phyloP scores from a whole-genome alignment of 1,140 invertebrate genomes.

The Gonatopus flavifemur region DNA sequence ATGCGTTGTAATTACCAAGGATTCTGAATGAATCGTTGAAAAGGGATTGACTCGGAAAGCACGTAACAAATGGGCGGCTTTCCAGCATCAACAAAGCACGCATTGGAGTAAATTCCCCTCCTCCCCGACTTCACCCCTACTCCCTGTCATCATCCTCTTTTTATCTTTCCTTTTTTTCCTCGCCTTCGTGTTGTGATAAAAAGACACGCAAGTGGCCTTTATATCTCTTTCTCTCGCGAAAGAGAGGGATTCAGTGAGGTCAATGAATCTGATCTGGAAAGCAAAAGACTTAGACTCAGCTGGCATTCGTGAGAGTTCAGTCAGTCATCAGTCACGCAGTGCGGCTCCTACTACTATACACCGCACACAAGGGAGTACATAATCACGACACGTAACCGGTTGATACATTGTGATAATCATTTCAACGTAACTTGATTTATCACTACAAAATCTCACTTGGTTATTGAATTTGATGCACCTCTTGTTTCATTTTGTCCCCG shows the following conservation, averaged over 20 bases:
- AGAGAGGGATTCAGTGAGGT: slow-evolving; percentile 38
- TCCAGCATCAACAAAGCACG: slow-evolving; percentile 15
- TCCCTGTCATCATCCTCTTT: background rate
- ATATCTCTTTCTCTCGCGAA: slow-evolving; percentile 16
- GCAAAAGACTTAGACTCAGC: slow-evolving; percentile 32
- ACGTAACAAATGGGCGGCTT: background rate
- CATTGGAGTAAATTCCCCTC: background rate
- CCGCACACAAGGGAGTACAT: too few relatives aligned
- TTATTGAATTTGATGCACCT: too few relatives aligned
- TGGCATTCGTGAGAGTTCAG: slow-evolving; percentile 33
- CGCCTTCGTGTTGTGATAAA: slow-evolving; percentile 16
- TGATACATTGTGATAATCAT: too few relatives aligned
- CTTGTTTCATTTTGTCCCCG: too few relatives aligned
- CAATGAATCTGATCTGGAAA: slow-evolving; percentile 50
- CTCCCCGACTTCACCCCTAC: background rate
- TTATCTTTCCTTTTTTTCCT: background rate
- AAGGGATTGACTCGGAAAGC: too few relatives aligned
- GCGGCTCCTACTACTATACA: too few relatives aligned
- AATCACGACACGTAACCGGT: too few relatives aligned
- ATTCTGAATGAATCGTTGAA: too few relatives aligned
- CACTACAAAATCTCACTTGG: too few relatives aligned
- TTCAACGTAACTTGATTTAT: too few relatives aligned
- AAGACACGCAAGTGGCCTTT: slow-evolving; percentile 18
- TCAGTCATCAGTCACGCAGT: too few relatives aligned
- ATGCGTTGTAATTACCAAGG: too few relatives aligned